phyloP scores from a whole-genome alignment of 2,113 vertebrate species.

The Archocentrus centrarchus region DNA sequence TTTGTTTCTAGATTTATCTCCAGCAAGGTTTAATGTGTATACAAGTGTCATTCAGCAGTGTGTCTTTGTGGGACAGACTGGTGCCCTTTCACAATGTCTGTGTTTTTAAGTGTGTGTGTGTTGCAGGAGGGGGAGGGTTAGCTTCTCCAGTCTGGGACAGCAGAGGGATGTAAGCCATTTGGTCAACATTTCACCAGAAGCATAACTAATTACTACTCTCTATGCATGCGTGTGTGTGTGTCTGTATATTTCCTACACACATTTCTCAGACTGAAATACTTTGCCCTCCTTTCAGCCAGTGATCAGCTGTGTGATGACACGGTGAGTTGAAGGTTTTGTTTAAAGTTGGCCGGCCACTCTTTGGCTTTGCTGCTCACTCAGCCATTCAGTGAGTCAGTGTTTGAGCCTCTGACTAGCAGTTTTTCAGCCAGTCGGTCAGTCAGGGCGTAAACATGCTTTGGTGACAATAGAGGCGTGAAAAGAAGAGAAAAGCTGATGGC shows the following conservation, averaged over 20 bases:
- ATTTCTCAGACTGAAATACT: neutral
- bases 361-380: neutral
- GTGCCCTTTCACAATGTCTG: constrained; percentile 19
- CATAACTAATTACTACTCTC: constrained; percentile 64
- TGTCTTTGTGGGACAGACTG: neutral
- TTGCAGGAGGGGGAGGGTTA: constrained; percentile 48
- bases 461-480: neutral
- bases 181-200: constrained; percentile 75
- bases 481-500: neutral
- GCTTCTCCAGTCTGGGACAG: constrained; percentile 49
- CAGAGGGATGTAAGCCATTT: constrained; percentile 75
- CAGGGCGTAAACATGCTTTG: neutral
- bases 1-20: neutral
- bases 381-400: neutral
- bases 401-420: neutral
- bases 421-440: neutral
- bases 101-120: constrained; percentile 41
- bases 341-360: neutral
- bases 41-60: neutral
- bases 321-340: constrained; percentile 14
- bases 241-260: neutral
- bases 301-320: constrained; percentile 22
- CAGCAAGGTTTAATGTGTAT: neutral
- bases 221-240: constrained; percentile 13
- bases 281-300: neutral